Percentiles rank a stretch among this genome's conserved stretches.
Conservation (phyloP, 1,140 invertebrate species). For the Antheraea mylitta region DNA sequence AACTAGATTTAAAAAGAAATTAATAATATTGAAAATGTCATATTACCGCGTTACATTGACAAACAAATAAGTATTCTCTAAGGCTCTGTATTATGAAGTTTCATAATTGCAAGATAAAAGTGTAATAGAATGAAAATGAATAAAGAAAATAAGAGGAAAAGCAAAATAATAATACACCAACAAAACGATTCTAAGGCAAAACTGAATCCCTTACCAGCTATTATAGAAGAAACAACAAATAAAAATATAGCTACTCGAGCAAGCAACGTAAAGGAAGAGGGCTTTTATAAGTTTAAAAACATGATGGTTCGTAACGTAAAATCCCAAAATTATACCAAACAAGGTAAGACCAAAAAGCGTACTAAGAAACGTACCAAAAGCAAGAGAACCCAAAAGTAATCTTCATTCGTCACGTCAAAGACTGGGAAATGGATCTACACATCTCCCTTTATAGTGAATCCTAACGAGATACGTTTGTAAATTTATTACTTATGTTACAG, state of each 20-base stretch:
- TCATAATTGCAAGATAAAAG: constrained; percentile 10
- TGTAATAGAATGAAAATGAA: constrained; percentile 23
- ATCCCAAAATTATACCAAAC: constrained; percentile 21
- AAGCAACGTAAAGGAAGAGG: constrained; percentile 35
- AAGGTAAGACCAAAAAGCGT: constrained; percentile 22
- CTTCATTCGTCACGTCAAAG: constrained; percentile 32
- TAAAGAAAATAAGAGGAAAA: constrained; percentile 29
- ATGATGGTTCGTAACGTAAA: constrained; percentile 38
- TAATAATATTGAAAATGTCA: constrained; percentile 12
- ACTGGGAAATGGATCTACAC: constrained; percentile 13
- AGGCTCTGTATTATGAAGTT: constrained; percentile 29
- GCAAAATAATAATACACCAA: constrained; percentile 21
- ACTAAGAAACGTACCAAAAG: constrained; percentile 29
- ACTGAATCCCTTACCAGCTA: constrained; percentile 6
- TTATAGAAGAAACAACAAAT: constrained; percentile 10
- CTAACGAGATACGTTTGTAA: constrained; percentile 29
- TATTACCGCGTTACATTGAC: constrained; percentile 15
- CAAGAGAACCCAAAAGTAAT: constrained; percentile 34
- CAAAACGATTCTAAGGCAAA: constrained; percentile 24
- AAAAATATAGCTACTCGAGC: constrained; percentile 23
- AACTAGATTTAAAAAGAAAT: constrained; percentile 8
- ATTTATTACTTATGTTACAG: constrained; percentile 28
- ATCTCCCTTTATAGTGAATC: constrained; percentile 30
- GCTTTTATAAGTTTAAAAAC: constrained; percentile 39
- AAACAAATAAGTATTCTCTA: constrained; percentile 24